Evolutionary conservation across 2,113 vertebrate species (phyloP), one percentile per base, ranked within the genome.

Genomic region (Anguilla japonica): DNA sequence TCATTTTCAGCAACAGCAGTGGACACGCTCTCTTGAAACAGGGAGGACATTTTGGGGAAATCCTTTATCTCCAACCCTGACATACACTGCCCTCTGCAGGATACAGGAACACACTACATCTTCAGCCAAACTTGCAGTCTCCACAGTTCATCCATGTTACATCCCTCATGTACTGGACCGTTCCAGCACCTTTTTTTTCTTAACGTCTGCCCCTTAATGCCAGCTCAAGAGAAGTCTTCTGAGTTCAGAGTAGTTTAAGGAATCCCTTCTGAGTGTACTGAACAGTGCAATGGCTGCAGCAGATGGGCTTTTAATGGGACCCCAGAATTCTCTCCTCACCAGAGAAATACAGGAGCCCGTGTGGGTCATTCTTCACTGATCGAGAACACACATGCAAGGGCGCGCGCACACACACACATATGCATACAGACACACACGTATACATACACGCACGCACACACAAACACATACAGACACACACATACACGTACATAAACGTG

Each of bases 51-150:
- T 53, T 13, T 34, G 29, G 26, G 60, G 26, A 34, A 75, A 9
- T 34, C 57, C 14, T 14, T 2, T 15, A 20, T 14, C 71, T 34
- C 71, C 71, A 6, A n/a, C 0, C 11, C 71, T 11, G 29, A 75
- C 26, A 75, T 29, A 43, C 41, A 41, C 46, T 82, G 81, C 81
- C 81, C 81, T 50, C 81, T 82, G 26, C 81, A 82, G 81, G 11
- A 56, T 50, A 50, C 13, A 46, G 16, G 1, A 2, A 9, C 22
- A 82, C 81, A 82, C 13, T 50, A 82, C 43, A 50, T 26, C 81
- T 82, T 46, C 43, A 82, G 26, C 57, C 20, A 1, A 16, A 29
- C 20, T 1, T 29, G 71, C n/a, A 75, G n/a, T n/a, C 71, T 13
- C 9, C 60, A 67, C 20, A 26, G 60, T 67, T 67, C 18, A 26